Evolutionary conservation across 2,113 vertebrate species (phyloP).

Genomic region (Genyomyrus donnyi): DNA sequence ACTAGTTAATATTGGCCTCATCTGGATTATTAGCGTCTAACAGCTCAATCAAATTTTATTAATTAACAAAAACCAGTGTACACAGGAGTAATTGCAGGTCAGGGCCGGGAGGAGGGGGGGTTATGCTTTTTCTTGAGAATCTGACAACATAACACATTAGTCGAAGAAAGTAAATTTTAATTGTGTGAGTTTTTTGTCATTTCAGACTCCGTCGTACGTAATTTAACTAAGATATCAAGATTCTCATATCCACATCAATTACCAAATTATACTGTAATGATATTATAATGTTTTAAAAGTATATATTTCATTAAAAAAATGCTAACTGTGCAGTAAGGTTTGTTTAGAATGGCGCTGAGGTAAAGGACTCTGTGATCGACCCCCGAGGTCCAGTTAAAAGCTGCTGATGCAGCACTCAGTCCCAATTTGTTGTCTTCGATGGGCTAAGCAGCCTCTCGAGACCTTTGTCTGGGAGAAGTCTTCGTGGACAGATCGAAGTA

Average conservation of each 20-base stretch:
- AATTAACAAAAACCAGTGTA: neutral
- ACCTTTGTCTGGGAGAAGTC: neutral
- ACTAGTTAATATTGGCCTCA: neutral
- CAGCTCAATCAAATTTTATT: neutral
- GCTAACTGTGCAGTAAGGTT: neutral
- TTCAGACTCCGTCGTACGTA: neutral
- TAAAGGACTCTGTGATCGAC: constrained; percentile 6
- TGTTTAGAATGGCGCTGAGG: neutral
- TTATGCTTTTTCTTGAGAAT: neutral
- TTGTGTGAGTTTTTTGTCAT: neutral
- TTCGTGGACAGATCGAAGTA: constrained; percentile 3
- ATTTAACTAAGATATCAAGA: neutral
- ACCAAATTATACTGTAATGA: neutral
- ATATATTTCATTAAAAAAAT: neutral
- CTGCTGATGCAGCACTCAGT: neutral
- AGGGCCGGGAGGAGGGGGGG: neutral
- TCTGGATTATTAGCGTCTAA: neutral
- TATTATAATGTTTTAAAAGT: neutral
- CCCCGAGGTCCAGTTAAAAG: neutral
- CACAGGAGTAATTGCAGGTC: neutral
- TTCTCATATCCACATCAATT: neutral
- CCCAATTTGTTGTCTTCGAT: constrained; percentile 4
- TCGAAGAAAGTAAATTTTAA: neutral
- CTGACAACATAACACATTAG: neutral
- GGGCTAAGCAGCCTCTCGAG: constrained; percentile 6